Base-by-base conservation (phyloP, 2,888 invertebrate genomes). In the Xanthorhoe designata region DNA sequence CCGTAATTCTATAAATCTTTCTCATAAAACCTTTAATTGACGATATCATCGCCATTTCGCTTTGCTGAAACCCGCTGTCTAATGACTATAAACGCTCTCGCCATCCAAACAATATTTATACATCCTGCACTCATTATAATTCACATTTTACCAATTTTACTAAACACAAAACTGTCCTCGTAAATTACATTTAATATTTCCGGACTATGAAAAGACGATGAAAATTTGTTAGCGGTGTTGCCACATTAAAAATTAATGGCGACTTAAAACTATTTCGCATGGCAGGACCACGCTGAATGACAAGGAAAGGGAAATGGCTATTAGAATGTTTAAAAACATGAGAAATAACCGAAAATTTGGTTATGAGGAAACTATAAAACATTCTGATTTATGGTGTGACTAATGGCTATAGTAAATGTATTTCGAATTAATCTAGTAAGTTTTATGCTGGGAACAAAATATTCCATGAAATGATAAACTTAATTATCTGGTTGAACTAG, bases 171-270 rank as follows among this genome's bases (percentile, higher is more conserved):
- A 88, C 86, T 83, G 78, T 85, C 86, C 80, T 75, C 83, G 81
- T 93, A 92, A 91, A 92, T 92, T 86, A 90, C 85, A 81, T 79
- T 87, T 93, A 91, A 91, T 92, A 90, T 91, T 91, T 91, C 92
- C 92, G 89, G 90, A 85, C 86, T 80, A 81, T 79, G 79, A 80
- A 79, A 81, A 87, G 90, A 85, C 86, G 81, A 82, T 79, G 79
- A 80, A 80, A 82, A 87, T 86, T 84, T 82, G 88, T 83, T 83
- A 85, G 84, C 87, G 79, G 85, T 89, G 89, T 88, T 88, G 84
- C 87, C 85, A 86, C 87, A 87, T 90, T 87, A 90, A 90, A 89
- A 91, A 90, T 90, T 90, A 88, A 91, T 89, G 85, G 87, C 80
- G 72, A 83, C 85, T 89, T 88, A 86, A 88, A 90, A 90, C 88